Conservation (phyloP, 2,113 vertebrate genomes). For the Caranx melampygus region DNA sequence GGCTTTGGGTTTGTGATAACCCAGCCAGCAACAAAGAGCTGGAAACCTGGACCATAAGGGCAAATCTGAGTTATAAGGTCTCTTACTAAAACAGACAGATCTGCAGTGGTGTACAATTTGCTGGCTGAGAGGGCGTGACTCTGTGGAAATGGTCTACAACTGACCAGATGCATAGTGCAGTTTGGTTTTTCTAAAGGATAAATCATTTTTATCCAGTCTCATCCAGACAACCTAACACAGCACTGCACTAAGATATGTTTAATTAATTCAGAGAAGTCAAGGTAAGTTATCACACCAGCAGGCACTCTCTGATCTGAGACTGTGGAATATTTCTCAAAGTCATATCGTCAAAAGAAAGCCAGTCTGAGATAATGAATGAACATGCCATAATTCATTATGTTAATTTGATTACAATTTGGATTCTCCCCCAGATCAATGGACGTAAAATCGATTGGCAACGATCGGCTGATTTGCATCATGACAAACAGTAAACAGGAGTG, state of each 20-base stretch:
- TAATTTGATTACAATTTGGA: slow-evolving; percentile 32
- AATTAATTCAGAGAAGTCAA: neutral
- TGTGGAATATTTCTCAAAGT: neutral
- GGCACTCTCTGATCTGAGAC: neutral
- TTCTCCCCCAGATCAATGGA: slow-evolving; percentile 24
- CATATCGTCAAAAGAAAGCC: neutral
- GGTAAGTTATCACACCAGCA: neutral
- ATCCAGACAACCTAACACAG: neutral
- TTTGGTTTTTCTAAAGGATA: neutral
- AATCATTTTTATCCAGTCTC: neutral
- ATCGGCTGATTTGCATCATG: slow-evolving; percentile 32
- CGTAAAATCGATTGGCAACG: slow-evolving; percentile 36
- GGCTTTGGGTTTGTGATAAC: slow-evolving; percentile 6
- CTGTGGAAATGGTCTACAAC: neutral
- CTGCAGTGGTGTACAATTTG: slow-evolving; percentile 22
- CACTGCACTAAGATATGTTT: too few relatives aligned
- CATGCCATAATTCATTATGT: slow-evolving; percentile 53
- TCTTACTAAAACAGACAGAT: slow-evolving; percentile 43
- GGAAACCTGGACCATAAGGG: neutral
- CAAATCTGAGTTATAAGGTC: slow-evolving; percentile 38
- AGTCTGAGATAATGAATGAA: slow-evolving; percentile 13
- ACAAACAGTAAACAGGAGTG: slow-evolving; percentile 21
- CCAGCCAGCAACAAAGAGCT: slow-evolving; percentile 55
- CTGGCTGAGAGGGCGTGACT: neutral
- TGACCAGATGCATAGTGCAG: neutral